These are phyloP conservation scores for Scelioninae gen. 2 DNA, from an alignment of 2,888 invertebrate species.

Conservation along the genomic window DNA sequence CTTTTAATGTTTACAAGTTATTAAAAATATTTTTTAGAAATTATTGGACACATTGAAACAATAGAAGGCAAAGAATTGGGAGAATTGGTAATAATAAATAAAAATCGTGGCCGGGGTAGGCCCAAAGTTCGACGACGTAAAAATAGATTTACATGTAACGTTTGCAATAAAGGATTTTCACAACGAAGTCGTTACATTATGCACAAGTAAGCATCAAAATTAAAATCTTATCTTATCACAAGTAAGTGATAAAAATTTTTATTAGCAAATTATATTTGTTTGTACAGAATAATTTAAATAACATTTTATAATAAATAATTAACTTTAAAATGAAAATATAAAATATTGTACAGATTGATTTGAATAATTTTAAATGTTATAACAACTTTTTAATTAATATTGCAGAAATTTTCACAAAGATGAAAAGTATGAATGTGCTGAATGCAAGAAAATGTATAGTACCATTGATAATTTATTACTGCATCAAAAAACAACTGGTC, in stretches of 20 bases:
- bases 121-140: constrained; percentile 76
- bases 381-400: constrained; percentile 4
- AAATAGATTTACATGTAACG: constrained; percentile 76
- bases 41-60: constrained; percentile 82
- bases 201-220: constrained; percentile 72
- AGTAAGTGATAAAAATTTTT: too few relatives aligned
- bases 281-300: not conserved
- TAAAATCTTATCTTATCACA: too few relatives aligned
- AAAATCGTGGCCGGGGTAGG: constrained; percentile 77
- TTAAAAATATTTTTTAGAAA: constrained; percentile 71
- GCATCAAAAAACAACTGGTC: constrained; percentile 79
- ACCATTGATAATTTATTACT: constrained; percentile 76
- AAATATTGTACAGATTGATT: too few relatives aligned
- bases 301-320: constrained; percentile 2
- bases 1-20: constrained; percentile 35
- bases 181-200: constrained; percentile 76
- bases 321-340: too few relatives aligned
- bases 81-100: constrained; percentile 79
- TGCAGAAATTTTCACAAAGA: constrained; percentile 78
- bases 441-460: constrained; percentile 76
- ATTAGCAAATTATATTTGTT: too few relatives aligned
- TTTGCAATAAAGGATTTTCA: constrained; percentile 77
- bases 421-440: constrained; percentile 79
- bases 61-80: constrained; percentile 79
- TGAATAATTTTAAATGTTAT: too few relatives aligned